Base-by-base conservation (phyloP, 2,888 invertebrate genomes). In the Trichogramma evanescens region DNA sequence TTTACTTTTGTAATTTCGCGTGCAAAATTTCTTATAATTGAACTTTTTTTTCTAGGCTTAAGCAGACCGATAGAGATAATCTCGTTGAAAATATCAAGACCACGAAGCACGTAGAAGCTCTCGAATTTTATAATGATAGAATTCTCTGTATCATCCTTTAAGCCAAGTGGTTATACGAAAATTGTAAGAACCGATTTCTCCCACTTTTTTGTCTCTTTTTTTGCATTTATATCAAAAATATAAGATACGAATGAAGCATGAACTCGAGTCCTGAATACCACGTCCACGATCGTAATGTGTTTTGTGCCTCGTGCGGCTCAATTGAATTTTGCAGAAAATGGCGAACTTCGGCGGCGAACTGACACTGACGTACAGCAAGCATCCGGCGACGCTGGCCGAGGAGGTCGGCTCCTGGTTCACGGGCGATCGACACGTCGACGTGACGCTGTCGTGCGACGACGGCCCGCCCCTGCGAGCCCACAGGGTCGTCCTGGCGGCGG, bases 281-380 rank as follows among this genome's bases (percentile, higher is more conserved):
- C 45, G 45, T 45, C 8, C 45, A 45, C 45, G 45, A 45, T 45
- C 3, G n/a, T 2, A 45, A 45, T n/a, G 45, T 45, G n/a, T 9
- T 45, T 9, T 8, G 8, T 45, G n/a, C 45, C 9, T 2, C n/a
- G 9, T 45, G 10, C 6, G 39, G 26, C 13, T 56, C 2, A 41
- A 46, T 45, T 41, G 52, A 49, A 9, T 48, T 54, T 49, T 48
- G 5, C 40, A 46, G 10, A 55, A 55, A 46, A 10, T 55, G 5
- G 7, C 5, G 8, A 45, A 9, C n/a, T 45, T 8, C 8, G n/a
- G 26, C 26, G 26, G 26, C 26, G 26, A 91, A 84, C 86, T 93
- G 83, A 92, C 92, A 78, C 87, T 93, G 82, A 91, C 92, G 82
- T 92, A 93, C 82, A 91, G 91, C 83, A 92, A 92, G 84, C 92